Conservation (phyloP, 2,113 vertebrate genomes). For the Maccullochella peelii region DNA sequence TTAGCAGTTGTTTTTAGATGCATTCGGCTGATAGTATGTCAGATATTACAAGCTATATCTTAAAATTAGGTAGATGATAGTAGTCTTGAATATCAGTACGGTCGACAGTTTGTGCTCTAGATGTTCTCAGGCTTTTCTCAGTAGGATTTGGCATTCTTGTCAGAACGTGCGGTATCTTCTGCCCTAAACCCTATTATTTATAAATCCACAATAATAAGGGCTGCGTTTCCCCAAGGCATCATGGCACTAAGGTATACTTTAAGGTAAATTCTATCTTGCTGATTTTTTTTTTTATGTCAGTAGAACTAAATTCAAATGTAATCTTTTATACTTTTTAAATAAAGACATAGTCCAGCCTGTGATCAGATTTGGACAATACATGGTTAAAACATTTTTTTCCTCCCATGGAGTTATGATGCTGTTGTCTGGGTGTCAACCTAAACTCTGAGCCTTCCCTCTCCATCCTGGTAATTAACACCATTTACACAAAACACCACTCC, state of each 20-base stretch:
- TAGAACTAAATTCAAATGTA: not conserved
- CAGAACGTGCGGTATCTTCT: conserved; percentile 31
- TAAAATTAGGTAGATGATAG: not conserved
- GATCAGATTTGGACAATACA: not conserved
- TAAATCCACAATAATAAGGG: conserved; percentile 43
- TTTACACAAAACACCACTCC: conserved; percentile 49
- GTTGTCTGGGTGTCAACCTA: not conserved
- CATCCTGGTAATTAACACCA: conserved; percentile 43
- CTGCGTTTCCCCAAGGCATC: conserved; percentile 4
- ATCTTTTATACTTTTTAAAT: not conserved
- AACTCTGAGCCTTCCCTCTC: not conserved
- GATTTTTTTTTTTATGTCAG: not conserved
- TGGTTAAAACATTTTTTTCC: not conserved
- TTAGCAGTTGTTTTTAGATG: not conserved
- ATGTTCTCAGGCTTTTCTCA: conserved; percentile 28
- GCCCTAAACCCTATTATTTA: conserved; percentile 45
- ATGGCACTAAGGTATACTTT: not conserved
- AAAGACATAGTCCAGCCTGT: not conserved
- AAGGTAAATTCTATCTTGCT: not conserved
- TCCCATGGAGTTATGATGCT: conserved; percentile 14
- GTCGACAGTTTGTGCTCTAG: not conserved
- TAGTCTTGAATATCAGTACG: not conserved
- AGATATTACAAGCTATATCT: not conserved
- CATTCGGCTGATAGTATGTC: not conserved
- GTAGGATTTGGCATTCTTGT: conserved; percentile 43